A percentile compares a stretch with the other conserved stretches of the same genome.
phyloP scores from a whole-genome alignment of 2,797 vertebrate genomes.

The Calcarius lapponicus region DNA sequence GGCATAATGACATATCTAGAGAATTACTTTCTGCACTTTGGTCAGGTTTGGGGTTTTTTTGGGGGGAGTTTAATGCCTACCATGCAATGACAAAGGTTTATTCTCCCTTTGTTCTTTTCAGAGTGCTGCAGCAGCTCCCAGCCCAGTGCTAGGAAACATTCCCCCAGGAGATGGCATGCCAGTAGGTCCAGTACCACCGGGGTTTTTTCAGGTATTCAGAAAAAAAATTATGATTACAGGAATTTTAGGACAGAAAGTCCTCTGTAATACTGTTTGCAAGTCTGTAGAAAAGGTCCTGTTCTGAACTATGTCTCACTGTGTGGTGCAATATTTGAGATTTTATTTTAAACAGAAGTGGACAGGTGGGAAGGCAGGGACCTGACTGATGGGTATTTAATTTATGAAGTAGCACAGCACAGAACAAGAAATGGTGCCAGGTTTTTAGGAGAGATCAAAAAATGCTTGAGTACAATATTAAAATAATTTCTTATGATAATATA shows the following conservation, averaged over 20 bases:
- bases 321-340: conserved; percentile 7
- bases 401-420: neutral
- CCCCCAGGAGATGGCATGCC: conserved; percentile 97
- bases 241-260: conserved; percentile 64
- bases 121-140: conserved; percentile 95
- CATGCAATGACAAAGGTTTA: conserved; percentile 80
- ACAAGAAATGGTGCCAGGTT: neutral
- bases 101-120: conserved; percentile 84
- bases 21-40: conserved; percentile 29
- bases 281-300: conserved; percentile 51
- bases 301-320: conserved; percentile 18
- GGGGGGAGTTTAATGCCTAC: conserved; percentile 66
- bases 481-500: neutral
- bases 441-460: neutral
- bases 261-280: conserved; percentile 34
- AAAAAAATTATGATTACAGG: conserved; percentile 71
- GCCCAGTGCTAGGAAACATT: conserved; percentile 94
- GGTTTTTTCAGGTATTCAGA: conserved; percentile 94
- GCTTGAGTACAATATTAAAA: neutral
- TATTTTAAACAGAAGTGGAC: neutral
- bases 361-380: neutral
- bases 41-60: conserved; percentile 16
- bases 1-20: conserved; percentile 1
- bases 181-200: conserved; percentile 94
- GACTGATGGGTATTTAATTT: neutral